Evolutionary conservation across 2,888 invertebrate species (phyloP).

Genomic region (Heliconius ethilla): DNA sequence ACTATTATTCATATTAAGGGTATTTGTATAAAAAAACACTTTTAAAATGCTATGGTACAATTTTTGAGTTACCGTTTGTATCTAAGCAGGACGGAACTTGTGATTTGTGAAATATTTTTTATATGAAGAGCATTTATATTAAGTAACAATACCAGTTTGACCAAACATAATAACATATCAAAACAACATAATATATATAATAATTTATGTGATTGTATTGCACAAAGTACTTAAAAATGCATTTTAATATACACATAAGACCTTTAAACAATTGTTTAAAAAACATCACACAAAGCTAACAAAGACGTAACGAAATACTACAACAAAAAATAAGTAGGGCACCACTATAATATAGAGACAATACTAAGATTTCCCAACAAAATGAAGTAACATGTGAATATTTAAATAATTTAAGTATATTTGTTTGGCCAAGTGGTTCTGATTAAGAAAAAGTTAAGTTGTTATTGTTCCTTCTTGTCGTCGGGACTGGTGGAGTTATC

Average conservation of each 20-base stretch:
- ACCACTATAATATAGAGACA: not conserved
- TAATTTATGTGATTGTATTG: not conserved
- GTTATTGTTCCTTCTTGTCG: constrained; percentile 67
- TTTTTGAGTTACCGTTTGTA: constrained; percentile 37
- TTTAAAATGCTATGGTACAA: constrained; percentile 18
- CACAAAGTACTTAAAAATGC: not conserved
- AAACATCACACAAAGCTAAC: not conserved
- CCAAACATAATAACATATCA: constrained; percentile 20
- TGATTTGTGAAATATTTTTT: constrained; percentile 1
- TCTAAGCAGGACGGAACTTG: constrained; percentile 36
- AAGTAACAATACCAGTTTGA: constrained; percentile 20
- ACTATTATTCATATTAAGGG: not conserved
- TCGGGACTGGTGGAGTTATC: constrained; percentile 63
- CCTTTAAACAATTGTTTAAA: not conserved
- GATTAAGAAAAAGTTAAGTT: constrained; percentile 6
- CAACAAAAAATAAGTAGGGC: not conserved
- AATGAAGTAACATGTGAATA: not conserved
- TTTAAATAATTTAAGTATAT: constrained; percentile 18
- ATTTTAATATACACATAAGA: not conserved
- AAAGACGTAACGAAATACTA: not conserved
- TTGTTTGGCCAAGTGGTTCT: constrained; percentile 32
- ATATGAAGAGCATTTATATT: constrained; percentile 13
- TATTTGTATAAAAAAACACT: not conserved
- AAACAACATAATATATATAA: not conserved
- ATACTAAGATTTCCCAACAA: not conserved